These are phyloP conservation scores for Parapristionchus giblindavisi DNA, from an alignment of 2,888 invertebrate genomes.

Conservation along the genomic window DNA sequence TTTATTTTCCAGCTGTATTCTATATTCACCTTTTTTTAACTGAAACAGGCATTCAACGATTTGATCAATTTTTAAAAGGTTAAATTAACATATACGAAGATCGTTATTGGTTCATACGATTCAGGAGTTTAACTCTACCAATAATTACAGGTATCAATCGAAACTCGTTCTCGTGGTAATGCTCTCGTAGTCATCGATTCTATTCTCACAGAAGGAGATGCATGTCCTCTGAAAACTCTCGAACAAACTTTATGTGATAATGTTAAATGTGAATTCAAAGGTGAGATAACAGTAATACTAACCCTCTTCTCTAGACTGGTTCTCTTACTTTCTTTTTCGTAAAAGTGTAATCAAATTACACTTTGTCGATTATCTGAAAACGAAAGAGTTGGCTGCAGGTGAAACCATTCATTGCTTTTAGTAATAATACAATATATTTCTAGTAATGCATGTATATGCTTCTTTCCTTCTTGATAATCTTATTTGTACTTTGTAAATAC, in stretches of 20 bases:
- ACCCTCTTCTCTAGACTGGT: not conserved
- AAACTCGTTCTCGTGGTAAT: conserved; percentile 47
- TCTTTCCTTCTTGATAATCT: no score
- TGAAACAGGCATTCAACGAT: not conserved
- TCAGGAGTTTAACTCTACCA: not conserved
- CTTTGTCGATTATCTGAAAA: no score
- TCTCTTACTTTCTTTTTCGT: not conserved
- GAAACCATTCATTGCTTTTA: no score
- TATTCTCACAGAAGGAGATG: conserved; percentile 55
- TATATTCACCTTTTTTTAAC: no score
- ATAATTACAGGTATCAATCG: conserved; percentile 42
- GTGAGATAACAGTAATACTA: no score
- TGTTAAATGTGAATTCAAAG: conserved; percentile 58
- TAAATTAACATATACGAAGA: no score
- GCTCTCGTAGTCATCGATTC: conserved; percentile 57
- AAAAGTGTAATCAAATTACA: conserved; percentile 1
- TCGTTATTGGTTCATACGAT: no score
- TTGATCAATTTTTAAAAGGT: not conserved
- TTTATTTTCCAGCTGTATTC: conserved; percentile 23
- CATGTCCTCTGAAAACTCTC: conserved; percentile 60
- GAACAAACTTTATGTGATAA: conserved; percentile 63
- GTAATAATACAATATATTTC: no score
- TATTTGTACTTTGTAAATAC: no score
- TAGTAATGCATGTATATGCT: no score
- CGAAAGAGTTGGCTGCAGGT: no score